Evolutionary conservation across 92 coral and sea anemone species (phyloP), one percentile per base, ranked within the genome.

Genomic region (Zoanthus sociatus): DNA sequence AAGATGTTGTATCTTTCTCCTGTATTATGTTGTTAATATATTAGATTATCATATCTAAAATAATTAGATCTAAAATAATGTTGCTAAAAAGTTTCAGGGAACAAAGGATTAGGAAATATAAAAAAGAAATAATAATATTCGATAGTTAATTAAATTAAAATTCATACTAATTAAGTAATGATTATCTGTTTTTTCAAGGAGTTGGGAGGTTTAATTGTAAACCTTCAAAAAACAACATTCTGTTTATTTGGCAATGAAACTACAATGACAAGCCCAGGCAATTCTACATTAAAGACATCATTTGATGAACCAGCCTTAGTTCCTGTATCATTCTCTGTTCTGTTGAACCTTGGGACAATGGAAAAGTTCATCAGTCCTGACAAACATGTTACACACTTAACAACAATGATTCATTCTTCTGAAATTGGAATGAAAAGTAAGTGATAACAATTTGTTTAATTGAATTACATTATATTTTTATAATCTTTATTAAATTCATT

Each of bases 241-340:
- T 81, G 85, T 45, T 56, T 64, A 21, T 81, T 81, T 63, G 85
- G 17, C 33, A 81, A 81, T 66, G 58, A 81, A 11, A 81, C 85
- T 66, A 63, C 21, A 66, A 10, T 67, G 61, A 45, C 85, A 81
- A 64, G 17, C 30, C 51, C 60, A 45, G 11, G 11, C 3, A 81
- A 42, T 66, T 45, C 67, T n/a, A 67, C 85, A 66, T 63, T 64
- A 1, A 50, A 47, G 75, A 66, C 75, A 12, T 11, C 33, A 21
- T 44, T 61, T 45, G 63, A 8, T 26, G 46, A 64, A 7, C 61
- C 45, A 16, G 18, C 0, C 42, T 37, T 81, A 50, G 85, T 81
- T 46, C 75, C 85, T 66, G 85, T 81, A 9, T 6, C 75, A 4
- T 17, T 81, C 20, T 37, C 21, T 46, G 85, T 81, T 20, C 21